Evolutionary conservation across 2,888 invertebrate species (phyloP), one percentile per base, ranked within the genome.

Genomic region (Drosophila kuntzei): DNA sequence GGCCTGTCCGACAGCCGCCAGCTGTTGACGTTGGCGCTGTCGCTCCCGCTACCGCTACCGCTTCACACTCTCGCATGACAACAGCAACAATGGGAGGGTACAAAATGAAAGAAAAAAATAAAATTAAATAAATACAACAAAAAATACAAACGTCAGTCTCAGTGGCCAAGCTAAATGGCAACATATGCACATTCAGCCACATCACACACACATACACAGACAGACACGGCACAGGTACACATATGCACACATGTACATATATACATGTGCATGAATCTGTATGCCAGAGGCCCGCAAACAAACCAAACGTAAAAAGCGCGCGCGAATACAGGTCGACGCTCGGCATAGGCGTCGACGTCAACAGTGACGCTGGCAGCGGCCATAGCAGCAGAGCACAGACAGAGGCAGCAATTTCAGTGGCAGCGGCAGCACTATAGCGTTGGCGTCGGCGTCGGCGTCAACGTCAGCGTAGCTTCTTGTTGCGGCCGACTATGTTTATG

Each of bases 281-380:
- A 29, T 36, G 16, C 32, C 49, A 46, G 22, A 51, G 74, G 51
- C 64, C 47, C 36, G 62, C 71, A 79, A 65, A 62, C 79, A 55
- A 60, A 76, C 75, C 88, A 79, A 83, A 88, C 70, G 71, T 86
- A 85, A 83, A 83, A 83, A 87, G 86, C 88, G 88, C 83, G 82
- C 88, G 88, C 86, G 86, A 87, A 83, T 83, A 88, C 88, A 87
- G 86, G 83, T 83, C 83, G 83, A 87, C 88, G 83, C 83, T 87
- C 83, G 79, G 65, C 73, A 71, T 49, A 79, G 71, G 57, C 80
- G 62, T 65, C 64, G 49, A 54, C 82, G 69, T 60, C 53, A 37
- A 20, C 50, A 34, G 11, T 6, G 20, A 14, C 41, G 46, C 16
- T 18, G 27, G 20, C 37, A 29, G 8, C 41, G 39, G 36, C 50